Evolutionary conservation across 2,888 invertebrate species (phyloP).

Genomic region (Frankliniella fusca): DNA sequence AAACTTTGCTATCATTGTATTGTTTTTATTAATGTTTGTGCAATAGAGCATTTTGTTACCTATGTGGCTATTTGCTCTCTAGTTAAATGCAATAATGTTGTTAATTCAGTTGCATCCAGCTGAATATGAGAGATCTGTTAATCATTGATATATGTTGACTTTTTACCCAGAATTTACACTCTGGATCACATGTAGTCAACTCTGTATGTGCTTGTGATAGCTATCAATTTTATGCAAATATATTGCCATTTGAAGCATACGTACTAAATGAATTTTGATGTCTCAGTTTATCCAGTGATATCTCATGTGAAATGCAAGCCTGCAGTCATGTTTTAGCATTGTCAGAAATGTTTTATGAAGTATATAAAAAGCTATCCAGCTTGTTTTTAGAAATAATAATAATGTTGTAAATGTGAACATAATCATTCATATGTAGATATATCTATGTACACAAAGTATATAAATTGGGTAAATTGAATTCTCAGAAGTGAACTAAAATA

Average conservation of each 20-base stretch:
- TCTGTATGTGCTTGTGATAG: slow-evolving; percentile 17
- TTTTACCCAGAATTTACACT: neutral
- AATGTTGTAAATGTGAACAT: slow-evolving; percentile 23
- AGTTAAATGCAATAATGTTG: slow-evolving; percentile 14
- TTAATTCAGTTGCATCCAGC: neutral
- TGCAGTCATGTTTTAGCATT: neutral
- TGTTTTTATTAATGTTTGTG: slow-evolving; percentile 25
- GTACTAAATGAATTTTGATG: slow-evolving; percentile 1
- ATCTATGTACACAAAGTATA: slow-evolving; percentile 23
- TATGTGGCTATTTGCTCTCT: slow-evolving; percentile 16
- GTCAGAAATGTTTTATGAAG: neutral
- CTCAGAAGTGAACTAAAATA: slow-evolving; percentile 8
- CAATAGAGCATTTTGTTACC: slow-evolving; percentile 4
- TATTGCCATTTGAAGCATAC: neutral
- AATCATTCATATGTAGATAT: slow-evolving; percentile 23
- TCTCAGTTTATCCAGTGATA: slow-evolving; percentile 14
- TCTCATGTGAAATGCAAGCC: neutral
- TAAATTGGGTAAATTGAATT: neutral
- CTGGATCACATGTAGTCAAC: neutral
- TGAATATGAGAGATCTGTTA: neutral
- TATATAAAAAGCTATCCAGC: neutral
- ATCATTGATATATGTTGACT: slow-evolving; percentile 10
- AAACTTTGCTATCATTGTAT: slow-evolving; percentile 1
- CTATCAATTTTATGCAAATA: neutral
- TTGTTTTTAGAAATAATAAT: slow-evolving; percentile 11